Evolutionary conservation across 2,888 invertebrate genomes (phyloP).

Genomic region (Epicampocera succincta): DNA sequence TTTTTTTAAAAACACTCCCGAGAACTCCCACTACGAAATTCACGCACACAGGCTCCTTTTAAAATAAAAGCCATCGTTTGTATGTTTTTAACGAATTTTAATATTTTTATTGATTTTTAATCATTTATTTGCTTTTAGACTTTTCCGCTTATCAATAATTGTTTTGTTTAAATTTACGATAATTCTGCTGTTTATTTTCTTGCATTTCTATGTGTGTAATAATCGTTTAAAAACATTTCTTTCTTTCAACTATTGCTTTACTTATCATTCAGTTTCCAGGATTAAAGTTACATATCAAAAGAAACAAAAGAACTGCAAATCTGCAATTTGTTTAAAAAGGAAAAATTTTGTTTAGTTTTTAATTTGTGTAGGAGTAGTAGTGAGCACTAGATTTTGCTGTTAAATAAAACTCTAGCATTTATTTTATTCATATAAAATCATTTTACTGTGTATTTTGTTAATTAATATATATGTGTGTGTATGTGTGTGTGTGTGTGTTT

Average conservation of each 20-base stretch:
- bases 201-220: slow-evolving; percentile 18
- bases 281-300: slow-evolving; percentile 22
- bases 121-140: slow-evolving; percentile 29
- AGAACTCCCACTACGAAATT: no score
- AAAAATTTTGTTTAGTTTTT: slow-evolving; percentile 16
- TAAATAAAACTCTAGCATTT: slow-evolving; percentile 55
- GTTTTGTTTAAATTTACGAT: slow-evolving; percentile 44
- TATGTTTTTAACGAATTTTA: slow-evolving; percentile 61
- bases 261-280: background rate
- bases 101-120: slow-evolving; percentile 50
- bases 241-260: slow-evolving; percentile 56
- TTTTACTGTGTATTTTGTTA: slow-evolving; percentile 37
- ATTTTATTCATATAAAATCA: slow-evolving; percentile 29
- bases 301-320: slow-evolving; percentile 31
- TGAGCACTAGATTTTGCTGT: slow-evolving; percentile 49
- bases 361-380: no score
- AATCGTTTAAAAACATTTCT: slow-evolving; percentile 19
- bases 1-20: no score
- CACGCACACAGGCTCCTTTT: no score
- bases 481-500: no score
- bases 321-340: slow-evolving; percentile 26
- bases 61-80: background rate
- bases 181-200: slow-evolving; percentile 34
- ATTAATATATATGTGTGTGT: no score
- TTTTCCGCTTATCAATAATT: slow-evolving; percentile 8